phyloP scores from a whole-genome alignment of 2,113 vertebrate genomes.

The Xyrauchen texanus region DNA sequence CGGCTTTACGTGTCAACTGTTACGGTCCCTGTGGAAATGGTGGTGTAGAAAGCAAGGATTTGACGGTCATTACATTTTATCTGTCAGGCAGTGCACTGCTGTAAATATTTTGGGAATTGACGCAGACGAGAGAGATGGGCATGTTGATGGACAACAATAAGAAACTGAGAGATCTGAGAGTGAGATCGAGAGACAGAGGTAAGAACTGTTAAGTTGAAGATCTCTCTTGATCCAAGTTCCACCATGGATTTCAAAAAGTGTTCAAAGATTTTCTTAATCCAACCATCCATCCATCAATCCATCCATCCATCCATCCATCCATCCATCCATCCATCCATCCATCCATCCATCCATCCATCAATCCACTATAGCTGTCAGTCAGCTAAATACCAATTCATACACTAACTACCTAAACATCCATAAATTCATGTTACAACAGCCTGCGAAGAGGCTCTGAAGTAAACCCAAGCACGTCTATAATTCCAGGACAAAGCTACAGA shows the following conservation, averaged over 20 bases:
- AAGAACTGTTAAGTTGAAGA: background rate
- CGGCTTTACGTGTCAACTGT: too few relatives aligned
- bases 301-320: constrained; percentile 3
- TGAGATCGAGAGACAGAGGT: too few relatives aligned
- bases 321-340: background rate
- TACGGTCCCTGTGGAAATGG: background rate
- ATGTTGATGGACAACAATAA: constrained; percentile 56
- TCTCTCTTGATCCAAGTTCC: background rate
- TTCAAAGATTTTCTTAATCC: background rate
- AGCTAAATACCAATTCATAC: background rate
- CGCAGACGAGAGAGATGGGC: constrained; percentile 35
- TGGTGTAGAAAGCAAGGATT: background rate
- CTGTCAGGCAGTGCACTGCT: background rate
- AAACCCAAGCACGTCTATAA: too few relatives aligned
- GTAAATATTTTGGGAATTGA: constrained; percentile 40
- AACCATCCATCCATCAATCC: background rate
- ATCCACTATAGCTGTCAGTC: background rate
- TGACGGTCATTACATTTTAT: constrained; percentile 26
- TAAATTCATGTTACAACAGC: too few relatives aligned
- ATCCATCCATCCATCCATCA: background rate
- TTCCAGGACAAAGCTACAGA: too few relatives aligned
- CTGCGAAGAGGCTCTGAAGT: too few relatives aligned
- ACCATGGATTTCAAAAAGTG: background rate
- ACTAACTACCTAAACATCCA: background rate
- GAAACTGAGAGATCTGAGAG: constrained; percentile 28